These are phyloP conservation scores for Microtus californicus DNA, from an alignment of 2,797 vertebrate species.

Conservation along the genomic window DNA sequence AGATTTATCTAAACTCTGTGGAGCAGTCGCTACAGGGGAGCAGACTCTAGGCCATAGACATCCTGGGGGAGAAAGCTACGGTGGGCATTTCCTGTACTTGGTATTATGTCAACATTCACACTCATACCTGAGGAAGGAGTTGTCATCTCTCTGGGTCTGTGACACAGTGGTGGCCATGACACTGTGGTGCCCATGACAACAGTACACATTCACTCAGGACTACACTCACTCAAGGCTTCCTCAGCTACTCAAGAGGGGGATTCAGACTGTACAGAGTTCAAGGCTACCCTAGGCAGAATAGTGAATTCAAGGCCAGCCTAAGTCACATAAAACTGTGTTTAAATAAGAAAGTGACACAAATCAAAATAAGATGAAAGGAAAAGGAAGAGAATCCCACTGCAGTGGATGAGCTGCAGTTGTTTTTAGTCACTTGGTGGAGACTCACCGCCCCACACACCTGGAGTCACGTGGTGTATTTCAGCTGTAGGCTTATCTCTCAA, in stretches of 20 bases:
- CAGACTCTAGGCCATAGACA: not conserved
- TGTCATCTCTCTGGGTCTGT: not conserved
- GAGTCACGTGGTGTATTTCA: not conserved
- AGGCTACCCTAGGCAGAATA: not conserved
- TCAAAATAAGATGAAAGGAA: not conserved
- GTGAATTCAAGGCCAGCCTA: not conserved
- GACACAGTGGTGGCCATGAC: not conserved
- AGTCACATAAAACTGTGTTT: not conserved
- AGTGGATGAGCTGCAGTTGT: too few relatives aligned
- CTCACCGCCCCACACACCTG: fast-evolving
- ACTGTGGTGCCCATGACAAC: not conserved
- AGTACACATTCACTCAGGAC: too few relatives aligned
- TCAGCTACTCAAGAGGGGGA: not conserved
- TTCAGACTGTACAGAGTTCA: not conserved
- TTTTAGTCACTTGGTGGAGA: not conserved
- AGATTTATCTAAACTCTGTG: not conserved
- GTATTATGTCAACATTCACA: too few relatives aligned
- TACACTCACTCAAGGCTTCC: not conserved
- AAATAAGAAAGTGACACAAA: not conserved
- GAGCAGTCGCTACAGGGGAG: not conserved
- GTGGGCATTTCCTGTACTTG: not conserved
- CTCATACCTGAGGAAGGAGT: not conserved
- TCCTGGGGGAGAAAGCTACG: not conserved
- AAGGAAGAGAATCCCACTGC: not conserved
- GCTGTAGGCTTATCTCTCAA: not conserved